Conservation (phyloP, 2,113 vertebrate genomes). For the Phaetusa simplex region DNA sequence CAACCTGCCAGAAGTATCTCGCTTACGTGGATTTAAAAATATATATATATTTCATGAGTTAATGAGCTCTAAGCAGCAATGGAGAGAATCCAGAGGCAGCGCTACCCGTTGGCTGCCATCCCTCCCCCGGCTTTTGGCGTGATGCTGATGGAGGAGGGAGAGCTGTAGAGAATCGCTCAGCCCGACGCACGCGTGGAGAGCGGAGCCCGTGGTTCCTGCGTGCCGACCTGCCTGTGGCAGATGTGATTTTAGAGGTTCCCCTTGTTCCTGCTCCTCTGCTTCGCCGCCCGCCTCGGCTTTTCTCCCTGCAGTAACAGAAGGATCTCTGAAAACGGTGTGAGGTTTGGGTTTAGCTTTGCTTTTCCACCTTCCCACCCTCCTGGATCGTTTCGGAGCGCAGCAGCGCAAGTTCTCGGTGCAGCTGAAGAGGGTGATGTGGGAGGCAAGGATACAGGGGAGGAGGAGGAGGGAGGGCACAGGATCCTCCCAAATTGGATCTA, state of each 20-base stretch:
- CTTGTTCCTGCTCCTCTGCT: background rate
- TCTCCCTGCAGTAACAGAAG: background rate
- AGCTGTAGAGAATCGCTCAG: background rate
- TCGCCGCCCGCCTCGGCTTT: fast-evolving
- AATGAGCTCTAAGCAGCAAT: background rate
- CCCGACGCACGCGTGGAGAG: background rate
- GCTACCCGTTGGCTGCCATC: background rate
- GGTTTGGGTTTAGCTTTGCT: background rate
- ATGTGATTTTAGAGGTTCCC: background rate
- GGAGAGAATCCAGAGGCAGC: background rate
- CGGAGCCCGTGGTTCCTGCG: background rate
- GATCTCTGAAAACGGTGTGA: background rate
- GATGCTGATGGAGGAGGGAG: background rate
- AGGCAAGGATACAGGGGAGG: background rate
- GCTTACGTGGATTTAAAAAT: background rate
- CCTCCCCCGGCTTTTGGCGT: background rate
- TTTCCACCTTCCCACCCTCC: background rate
- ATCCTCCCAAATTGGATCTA: background rate
- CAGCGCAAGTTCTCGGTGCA: background rate
- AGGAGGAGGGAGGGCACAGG: background rate
- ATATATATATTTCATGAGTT: background rate
- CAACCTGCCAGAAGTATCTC: background rate
- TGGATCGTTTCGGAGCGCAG: background rate
- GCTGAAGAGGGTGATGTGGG: background rate
- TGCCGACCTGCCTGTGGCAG: background rate